Evolutionary conservation across 2,113 vertebrate genomes (phyloP), one percentile per base, ranked within the genome.

Genomic region (Leucoraja erinaceus): DNA sequence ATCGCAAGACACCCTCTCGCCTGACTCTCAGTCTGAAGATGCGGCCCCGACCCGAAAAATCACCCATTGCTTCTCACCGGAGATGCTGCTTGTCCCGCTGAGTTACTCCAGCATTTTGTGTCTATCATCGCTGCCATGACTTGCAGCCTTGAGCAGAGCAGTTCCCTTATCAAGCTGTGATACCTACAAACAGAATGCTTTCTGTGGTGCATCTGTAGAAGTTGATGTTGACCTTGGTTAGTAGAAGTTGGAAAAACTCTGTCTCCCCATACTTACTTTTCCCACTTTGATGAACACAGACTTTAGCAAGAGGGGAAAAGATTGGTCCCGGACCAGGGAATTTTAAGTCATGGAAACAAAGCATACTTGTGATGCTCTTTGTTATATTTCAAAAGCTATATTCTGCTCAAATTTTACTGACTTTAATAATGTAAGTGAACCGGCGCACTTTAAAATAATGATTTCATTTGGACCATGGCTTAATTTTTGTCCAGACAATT

Each of bases 401-500:
- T 47, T 54, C 90, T 91, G 18, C 14, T 74, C 33, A 91, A 91
- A 74, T 31, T 70, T 11, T 54, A 72, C 9, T 25, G 66, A 91
- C 66, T 54, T 54, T 91, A 22, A 74, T 38, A 72, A 54, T 47
- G 20, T 72, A 22, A 72, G 18, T 47, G 88, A 63, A 7, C 5
- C 83, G 63, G n/a, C 63, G 33, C 88, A 47, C 31, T 91, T 70
- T 91, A 25, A 47, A 91, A 70, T n/a, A 33, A 72, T 91, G 18
- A 22, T 70, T 91, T 47, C 20, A 68, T 72, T 20, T 7, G 33
- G 31, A 91, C 66, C 18, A 38, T 91, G 33, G 31, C n/a, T 91
- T 91, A 47, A 91, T 70, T 91, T 66, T 66, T 70, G 66, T 22
- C 20, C 63, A 91, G 88, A 91, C 88, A 91, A 47, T 72, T 91